phyloP scores from a whole-genome alignment of 1,140 invertebrate genomes.

The Ridgeia piscesae region DNA sequence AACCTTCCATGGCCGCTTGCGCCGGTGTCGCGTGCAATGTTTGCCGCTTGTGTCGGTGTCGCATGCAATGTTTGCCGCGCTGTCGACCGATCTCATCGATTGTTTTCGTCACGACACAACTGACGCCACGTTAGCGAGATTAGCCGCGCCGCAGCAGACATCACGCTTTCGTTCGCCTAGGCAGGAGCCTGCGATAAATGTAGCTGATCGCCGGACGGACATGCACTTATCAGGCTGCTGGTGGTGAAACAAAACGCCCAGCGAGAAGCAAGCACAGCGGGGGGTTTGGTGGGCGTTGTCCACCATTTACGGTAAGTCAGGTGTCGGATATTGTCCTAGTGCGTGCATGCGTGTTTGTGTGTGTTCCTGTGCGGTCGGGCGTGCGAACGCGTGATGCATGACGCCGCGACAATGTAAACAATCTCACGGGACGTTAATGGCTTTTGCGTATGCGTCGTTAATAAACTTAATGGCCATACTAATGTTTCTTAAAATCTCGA shows the following conservation, averaged over 20 bases:
- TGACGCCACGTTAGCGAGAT: neutral
- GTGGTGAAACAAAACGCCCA: neutral
- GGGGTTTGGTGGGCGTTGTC: too few species aligned
- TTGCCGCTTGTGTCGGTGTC: neutral
- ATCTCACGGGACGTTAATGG: neutral
- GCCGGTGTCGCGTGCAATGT: neutral
- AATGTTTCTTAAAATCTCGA: neutral
- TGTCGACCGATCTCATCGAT: neutral
- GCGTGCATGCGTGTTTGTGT: neutral
- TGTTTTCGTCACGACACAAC: neutral
- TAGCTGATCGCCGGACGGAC: neutral
- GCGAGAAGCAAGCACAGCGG: neutral
- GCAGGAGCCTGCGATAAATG: neutral
- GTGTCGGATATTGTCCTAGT: neutral
- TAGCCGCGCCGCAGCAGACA: neutral
- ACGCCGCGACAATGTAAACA: neutral
- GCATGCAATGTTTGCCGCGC: neutral
- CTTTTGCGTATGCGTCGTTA: neutral
- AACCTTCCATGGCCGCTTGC: neutral
- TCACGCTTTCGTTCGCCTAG: neutral
- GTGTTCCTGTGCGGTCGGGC: neutral
- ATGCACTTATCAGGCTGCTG: neutral
- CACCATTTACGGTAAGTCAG: neutral
- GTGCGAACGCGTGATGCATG: neutral
- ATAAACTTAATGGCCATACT: neutral